Percentiles rank a stretch among this genome's conserved stretches.
These are phyloP conservation scores for Melanerpes aurifrons DNA, from an alignment of 2,113 vertebrate species.

Conservation along the genomic window DNA sequence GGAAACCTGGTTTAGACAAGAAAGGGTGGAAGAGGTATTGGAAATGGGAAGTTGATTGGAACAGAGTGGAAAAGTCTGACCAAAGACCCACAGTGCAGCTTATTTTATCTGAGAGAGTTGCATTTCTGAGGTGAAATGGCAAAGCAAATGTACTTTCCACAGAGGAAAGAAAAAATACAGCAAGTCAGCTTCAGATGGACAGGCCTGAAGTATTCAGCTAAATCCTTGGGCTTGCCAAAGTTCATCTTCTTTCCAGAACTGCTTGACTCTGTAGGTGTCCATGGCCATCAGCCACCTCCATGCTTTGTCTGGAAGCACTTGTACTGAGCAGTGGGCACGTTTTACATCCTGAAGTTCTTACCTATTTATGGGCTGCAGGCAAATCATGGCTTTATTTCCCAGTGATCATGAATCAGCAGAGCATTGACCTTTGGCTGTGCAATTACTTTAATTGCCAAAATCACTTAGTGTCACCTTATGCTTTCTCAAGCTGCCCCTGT, in stretches of 20 bases:
- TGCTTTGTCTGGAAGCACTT: background rate
- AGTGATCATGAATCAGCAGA: background rate
- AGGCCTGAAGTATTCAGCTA: background rate
- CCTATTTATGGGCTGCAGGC: background rate
- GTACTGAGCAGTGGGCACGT: fast-evolving
- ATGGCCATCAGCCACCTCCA: background rate
- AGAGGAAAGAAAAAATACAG: background rate
- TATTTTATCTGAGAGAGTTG: background rate
- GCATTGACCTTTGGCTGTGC: background rate
- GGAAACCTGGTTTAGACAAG: background rate
- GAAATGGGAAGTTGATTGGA: background rate
- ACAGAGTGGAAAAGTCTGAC: background rate
- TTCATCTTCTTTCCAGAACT: background rate
- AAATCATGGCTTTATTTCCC: background rate
- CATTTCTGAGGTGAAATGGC: background rate
- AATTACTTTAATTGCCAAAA: background rate
- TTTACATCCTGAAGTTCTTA: background rate
- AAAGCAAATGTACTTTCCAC: background rate
- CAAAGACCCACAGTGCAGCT: background rate
- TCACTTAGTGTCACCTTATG: background rate
- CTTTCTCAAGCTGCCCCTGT: background rate
- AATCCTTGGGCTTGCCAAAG: background rate
- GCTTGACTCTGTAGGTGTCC: background rate
- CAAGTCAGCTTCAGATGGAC: background rate
- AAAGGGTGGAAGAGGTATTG: background rate